Evolutionary conservation across 1,140 invertebrate species (phyloP), one percentile per base, ranked within the genome.

Genomic region (Odontomachus brunneus): DNA sequence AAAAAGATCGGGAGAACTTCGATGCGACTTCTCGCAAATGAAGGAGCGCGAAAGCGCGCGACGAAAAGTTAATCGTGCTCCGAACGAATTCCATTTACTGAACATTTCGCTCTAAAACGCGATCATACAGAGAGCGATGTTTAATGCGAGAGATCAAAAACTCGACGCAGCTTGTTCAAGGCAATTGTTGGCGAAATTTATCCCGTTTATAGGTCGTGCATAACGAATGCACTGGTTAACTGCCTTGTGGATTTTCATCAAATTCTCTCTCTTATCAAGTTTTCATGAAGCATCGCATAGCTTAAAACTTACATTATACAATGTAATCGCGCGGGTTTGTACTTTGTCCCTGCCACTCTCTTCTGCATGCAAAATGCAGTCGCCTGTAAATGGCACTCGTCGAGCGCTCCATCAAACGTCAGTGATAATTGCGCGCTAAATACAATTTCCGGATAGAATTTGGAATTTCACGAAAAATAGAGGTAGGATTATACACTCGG

Each of bases 91-190:
- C 12, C 14, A 1, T 19, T 38, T 26, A 19, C 19, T 49, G 22
- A 22, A 15, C 29, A 62, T 73, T 53, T 71, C 17, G 26, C 38
- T 17, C 2, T 67, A 5, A 67, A 49, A 15, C 19, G 14, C 12
- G 17, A 38, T 49, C 51, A n/a, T n/a, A 44, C 38, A 44, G 3
- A 22, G 33, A 76, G 24, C 24, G 3, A 73, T 17, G 22, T 57
- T 73, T 73, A 59, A 44, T 73, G 12, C 24, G 17, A 33, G 33
- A 71, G 53, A 71, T 33, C 15, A 29, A 69, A 5, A 1, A 33
- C 1, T 71, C n/a, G 12, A 71, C 17, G 11, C 26, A 24, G 24
- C 22, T 59, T 59, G 1, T 0, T 59, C 66, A n/a, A 60, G 48
- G 7, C 24, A 60, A n/a, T 15, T 55, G 3, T 55, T 48, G n/a